Evolutionary conservation across 2,888 invertebrate species (phyloP), one percentile per base, ranked within the genome.

Genomic region (Hoplodrina ambigua): DNA sequence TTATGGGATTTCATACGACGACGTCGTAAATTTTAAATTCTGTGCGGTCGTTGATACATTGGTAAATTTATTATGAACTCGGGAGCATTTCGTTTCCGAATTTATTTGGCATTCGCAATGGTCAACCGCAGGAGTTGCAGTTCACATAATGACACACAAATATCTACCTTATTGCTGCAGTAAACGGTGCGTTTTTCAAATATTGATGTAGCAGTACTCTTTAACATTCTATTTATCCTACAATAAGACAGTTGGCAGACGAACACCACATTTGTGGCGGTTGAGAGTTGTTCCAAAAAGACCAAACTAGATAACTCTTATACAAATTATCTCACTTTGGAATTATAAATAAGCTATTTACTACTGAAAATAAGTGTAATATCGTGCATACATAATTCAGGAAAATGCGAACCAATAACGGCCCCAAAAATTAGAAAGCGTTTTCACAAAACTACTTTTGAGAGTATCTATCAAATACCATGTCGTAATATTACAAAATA

Each of bases 101-200:
- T 87, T 86, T 82, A 84, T 86, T 84, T 83, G 76, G 78, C 79
- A 73, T 87, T 85, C 69, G 82, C 66, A 70, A 83, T 80, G 81
- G 78, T 77, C 75, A 73, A 77, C 76, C 78, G 63, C 74, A 75
- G 57, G 33, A 70, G 50, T 70, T 80, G 56, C 50, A 68, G 60
- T 64, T 30, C 25, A 56, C 6, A 56, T 58, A 44, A 10, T 37
- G 5, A 3, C 53, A 71, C 5, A 25, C 79, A 59, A 85, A 72
- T 52, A 17, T 41, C n/a, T 4, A 65, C 72, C 49, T 70, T 84
- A 20, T 33, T 17, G 10, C 19, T 41, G 6, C 0, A 15, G 10
- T 1, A 55, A 61, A 72, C 17, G 60, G 58, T 56, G 7, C 17
- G 2, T 67, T 55, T 68, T 52, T 4, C 6, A 20, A 49, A 20